Conservation (phyloP, 2,888 invertebrate genomes). For the Hirtodrosophila alboralis region DNA sequence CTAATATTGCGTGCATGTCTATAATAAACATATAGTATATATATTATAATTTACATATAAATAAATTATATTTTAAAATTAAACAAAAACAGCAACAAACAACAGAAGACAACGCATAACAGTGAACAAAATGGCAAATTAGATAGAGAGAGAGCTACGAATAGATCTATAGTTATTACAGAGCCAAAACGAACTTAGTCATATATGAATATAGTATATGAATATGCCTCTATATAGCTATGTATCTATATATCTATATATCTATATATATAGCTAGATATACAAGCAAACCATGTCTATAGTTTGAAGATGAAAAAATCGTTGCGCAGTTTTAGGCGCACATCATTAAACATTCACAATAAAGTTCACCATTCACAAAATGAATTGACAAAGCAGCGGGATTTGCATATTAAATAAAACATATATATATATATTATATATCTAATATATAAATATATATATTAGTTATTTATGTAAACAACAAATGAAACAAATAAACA, state of each 20-base stretch:
- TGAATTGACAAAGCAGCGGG: constrained; percentile 57
- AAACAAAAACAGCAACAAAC: constrained; percentile 44
- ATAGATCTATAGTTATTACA: constrained; percentile 39
- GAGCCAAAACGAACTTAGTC: constrained; percentile 55
- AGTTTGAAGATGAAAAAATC: constrained; percentile 1
- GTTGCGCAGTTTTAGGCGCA: constrained; percentile 47
- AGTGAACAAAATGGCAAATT: constrained; percentile 45
- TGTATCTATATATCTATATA: constrained; percentile 12
- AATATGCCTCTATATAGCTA: constrained; percentile 9
- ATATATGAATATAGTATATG: constrained; percentile 17
- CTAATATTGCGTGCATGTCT: constrained; percentile 61
- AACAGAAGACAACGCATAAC: constrained; percentile 61
- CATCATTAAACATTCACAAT: no score
- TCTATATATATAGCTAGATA: constrained; percentile 21
- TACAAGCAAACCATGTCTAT: constrained; percentile 15
- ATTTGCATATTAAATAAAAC: constrained; percentile 49
- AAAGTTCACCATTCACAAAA: neutral
- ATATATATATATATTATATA: constrained; percentile 28
- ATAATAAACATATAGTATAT: constrained; percentile 31
- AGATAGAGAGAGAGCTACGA: constrained; percentile 49
- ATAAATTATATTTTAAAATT: constrained; percentile 27
- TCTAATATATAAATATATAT: constrained; percentile 32
- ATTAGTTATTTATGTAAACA: constrained; percentile 67
- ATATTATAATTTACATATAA: constrained; percentile 7
- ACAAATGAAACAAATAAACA: constrained; percentile 23